Percentiles rank a stretch among this genome's conserved stretches.
Conservation (phyloP, 2,113 vertebrate species). For the Pollachius pollachius region DNA sequence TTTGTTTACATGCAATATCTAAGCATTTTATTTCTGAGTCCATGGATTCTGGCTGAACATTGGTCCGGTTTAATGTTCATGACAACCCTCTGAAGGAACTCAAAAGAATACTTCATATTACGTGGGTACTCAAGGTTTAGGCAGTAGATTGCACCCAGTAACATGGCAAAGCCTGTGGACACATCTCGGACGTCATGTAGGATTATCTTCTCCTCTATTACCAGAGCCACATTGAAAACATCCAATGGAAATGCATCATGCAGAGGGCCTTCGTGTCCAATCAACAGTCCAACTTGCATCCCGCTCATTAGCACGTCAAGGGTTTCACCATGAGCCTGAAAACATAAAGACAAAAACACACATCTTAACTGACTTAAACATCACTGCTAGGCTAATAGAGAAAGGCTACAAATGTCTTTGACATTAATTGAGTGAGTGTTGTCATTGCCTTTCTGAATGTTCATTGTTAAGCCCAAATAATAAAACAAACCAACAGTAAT, state of each 20-base stretch:
- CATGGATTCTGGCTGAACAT: no score
- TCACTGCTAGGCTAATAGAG: neutral
- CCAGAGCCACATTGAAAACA: conserved; percentile 14
- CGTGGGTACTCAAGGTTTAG: conserved; percentile 23
- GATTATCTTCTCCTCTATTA: conserved; percentile 24
- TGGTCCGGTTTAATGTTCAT: no score
- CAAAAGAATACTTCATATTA: neutral
- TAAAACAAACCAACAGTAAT: no score
- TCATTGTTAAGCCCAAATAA: no score
- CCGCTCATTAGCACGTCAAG: conserved; percentile 25
- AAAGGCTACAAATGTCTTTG: no score
- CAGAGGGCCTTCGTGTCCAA: conserved; percentile 25
- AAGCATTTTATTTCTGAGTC: no score
- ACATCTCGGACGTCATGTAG: conserved; percentile 18
- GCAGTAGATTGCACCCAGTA: conserved; percentile 27
- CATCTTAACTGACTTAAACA: neutral
- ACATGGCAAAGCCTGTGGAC: conserved; percentile 19
- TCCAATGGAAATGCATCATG: conserved; percentile 27
- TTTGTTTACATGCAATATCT: no score
- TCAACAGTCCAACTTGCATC: neutral
- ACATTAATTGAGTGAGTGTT: no score
- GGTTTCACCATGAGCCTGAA: conserved; percentile 27
- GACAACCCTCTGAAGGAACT: no score
- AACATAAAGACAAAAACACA: neutral
- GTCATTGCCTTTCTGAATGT: no score